These are phyloP conservation scores for Eupithecia vulgata DNA, from an alignment of 2,888 invertebrate species.

Conservation along the genomic window DNA sequence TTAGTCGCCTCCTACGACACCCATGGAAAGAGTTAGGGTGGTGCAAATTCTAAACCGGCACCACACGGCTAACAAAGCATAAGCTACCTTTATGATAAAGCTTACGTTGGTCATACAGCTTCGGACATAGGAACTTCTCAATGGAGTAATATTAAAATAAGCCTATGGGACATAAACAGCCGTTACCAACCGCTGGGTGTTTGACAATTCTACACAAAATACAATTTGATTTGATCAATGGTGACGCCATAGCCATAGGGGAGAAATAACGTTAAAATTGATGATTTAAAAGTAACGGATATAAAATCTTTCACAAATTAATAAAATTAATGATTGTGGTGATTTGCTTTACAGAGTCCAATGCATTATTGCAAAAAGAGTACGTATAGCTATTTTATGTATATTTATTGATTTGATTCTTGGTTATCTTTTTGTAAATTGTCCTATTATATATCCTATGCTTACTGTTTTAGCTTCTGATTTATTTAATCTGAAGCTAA, in stretches of 20 bases:
- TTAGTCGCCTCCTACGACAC: no score
- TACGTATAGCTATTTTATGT: no score
- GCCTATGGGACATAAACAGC: neutral
- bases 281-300: constrained; percentile 34
- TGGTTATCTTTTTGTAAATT: no score
- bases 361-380: neutral
- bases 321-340: constrained; percentile 24
- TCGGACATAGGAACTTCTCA: constrained; percentile 13
- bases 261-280: constrained; percentile 39
- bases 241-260: constrained; percentile 34
- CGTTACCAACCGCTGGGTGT: constrained; percentile 32
- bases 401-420: no score
- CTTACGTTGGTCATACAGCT: neutral
- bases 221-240: constrained; percentile 43
- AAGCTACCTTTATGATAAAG: no score
- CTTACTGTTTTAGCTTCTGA: no score
- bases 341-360: constrained; percentile 13
- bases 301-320: constrained; percentile 19
- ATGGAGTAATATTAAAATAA: constrained; percentile 4
- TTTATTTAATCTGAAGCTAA: no score
- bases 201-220: constrained; percentile 43
- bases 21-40: no score
- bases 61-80: no score
- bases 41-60: no score
- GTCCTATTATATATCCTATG: no score